Evolutionary conservation across 2,888 invertebrate species (phyloP), one percentile per base, ranked within the genome.

Genomic region (Melieria picta): DNA sequence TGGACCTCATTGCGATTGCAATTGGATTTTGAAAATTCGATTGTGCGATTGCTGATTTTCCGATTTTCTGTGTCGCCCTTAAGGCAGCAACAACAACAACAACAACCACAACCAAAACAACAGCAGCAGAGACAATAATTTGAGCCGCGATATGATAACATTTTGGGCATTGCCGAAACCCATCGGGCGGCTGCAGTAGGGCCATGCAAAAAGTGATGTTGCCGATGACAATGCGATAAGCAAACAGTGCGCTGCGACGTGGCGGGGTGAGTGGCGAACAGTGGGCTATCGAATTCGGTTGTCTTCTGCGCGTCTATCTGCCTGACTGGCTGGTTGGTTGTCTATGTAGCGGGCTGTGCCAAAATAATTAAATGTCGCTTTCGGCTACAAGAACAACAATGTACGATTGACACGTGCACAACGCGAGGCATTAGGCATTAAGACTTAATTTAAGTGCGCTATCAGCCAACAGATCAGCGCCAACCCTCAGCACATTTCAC

Each of bases 401-500:
- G 43, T 48, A 61, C 50, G 64, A 77, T 75, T 75, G 82, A 79
- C 84, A 84, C 84, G 84, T 84, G 83, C 83, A 80, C 80, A 78
- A 82, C 83, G 82, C 78, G 79, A 78, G 82, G 80, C 83, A 84
- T 82, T 83, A 79, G 30, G 82, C 80, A 81, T 83, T 84, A 83
- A 82, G 82, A 84, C 84, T 84, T 83, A 83, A 84, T 84, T 84
- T 84, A 83, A 83, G 82, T 83, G 79, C 84, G 79, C 84, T 84
- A 84, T 84, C 84, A 75, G 74, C 76, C 80, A 84, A 82, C 84
- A 84, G 82, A 84, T 84, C 84, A 81, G 66, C 50, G 16, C 65
- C 64, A 45, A 30, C 30, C 30, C 30, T 9, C 67, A 60, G 60
- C 67, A 56, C 11, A 48, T 66, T 66, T 16, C 46, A 46, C 42